Evolutionary conservation across 2,113 vertebrate species (phyloP), one percentile per base, ranked within the genome.

Genomic region (Crocuta crocuta): DNA sequence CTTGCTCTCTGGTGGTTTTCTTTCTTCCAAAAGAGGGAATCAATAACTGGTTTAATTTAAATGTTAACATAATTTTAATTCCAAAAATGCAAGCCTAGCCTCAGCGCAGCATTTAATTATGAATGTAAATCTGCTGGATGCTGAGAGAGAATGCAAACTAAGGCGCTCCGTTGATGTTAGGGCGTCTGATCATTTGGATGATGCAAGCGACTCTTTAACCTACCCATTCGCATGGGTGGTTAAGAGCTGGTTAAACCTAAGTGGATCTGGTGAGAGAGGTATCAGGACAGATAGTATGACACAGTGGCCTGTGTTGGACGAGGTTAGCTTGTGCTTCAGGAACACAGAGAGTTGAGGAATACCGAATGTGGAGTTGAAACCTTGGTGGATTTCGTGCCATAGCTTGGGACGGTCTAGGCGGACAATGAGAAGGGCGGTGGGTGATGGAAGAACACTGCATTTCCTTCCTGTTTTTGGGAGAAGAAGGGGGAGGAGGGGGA

Each of bases 51-150:
- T 93, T 79, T 84, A 63, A 84, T 61, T 76, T 91, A 78, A 94
- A 91, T 31, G 26, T 66, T 45, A 90, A 86, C 16, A 53, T 4
- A 26, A 79, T 93, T 94, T 92, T 92, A 93, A 81, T 82, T 93
- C 21, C 50, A 61, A 92, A 92, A 89, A 88, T 65, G 53, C 39
- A 85, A 85, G 95, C 83, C 73, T 48, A 45, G 71, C n/a, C 39
- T 92, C 45, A 24, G 74, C 8, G 81, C 65, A 26, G 39, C 80
- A 70, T 87, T 61, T 70, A 63, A 86, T 78, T 35, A 66, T 43
- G 43, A 96, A 87, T 35, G n/a, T 50, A 78, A 24, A 48, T 33
- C 45, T 48, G 13, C 70, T 43, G 19, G 45, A 23, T 43, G 16
- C 48, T n/a, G 86, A 35, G 28, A 48, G 63, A 11, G 58, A 89